These are phyloP conservation scores for Caenorhabditis sp. DNA, from an alignment of 2,888 invertebrate genomes.

Conservation along the genomic window DNA sequence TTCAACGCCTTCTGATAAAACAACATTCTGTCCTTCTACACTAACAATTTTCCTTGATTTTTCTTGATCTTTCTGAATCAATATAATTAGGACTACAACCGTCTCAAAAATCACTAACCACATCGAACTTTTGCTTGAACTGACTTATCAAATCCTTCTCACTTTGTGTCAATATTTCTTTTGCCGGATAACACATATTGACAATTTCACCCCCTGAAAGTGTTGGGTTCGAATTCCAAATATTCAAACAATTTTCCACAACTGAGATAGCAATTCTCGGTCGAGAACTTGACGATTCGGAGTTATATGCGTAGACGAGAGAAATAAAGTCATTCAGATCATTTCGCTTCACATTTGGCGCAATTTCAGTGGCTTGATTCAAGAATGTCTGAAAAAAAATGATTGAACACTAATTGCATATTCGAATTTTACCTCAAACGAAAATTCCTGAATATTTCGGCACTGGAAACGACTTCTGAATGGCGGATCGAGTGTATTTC, in stretches of 20 bases:
- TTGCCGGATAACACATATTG: constrained; percentile 84
- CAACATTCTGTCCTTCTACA: not conserved
- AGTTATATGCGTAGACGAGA: constrained; percentile 80
- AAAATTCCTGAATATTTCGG: constrained; percentile 78
- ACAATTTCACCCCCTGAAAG: constrained; percentile 79
- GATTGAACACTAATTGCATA: no score
- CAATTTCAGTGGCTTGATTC: constrained; percentile 70
- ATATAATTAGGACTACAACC: not conserved
- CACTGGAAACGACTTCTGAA: constrained; percentile 89
- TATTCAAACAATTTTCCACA: constrained; percentile 39
- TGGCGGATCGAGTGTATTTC: constrained; percentile 94
- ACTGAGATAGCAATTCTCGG: constrained; percentile 33
- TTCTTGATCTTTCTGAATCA: constrained; percentile 18
- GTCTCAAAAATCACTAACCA: constrained; percentile 17
- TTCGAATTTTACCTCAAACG: constrained; percentile 75
- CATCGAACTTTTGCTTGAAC: constrained; percentile 55
- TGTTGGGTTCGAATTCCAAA: constrained; percentile 77
- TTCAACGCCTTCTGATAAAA: not conserved
- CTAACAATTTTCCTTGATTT: constrained; percentile 8
- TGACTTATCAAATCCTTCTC: constrained; percentile 79
- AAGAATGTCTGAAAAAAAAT: constrained; percentile 44
- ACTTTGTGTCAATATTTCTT: constrained; percentile 82
- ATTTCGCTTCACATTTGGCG: constrained; percentile 75
- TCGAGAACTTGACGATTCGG: constrained; percentile 66
- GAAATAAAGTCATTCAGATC: constrained; percentile 79